Evolutionary conservation across 2,888 invertebrate genomes (phyloP).

Genomic region (Melanostoma mellinum): DNA sequence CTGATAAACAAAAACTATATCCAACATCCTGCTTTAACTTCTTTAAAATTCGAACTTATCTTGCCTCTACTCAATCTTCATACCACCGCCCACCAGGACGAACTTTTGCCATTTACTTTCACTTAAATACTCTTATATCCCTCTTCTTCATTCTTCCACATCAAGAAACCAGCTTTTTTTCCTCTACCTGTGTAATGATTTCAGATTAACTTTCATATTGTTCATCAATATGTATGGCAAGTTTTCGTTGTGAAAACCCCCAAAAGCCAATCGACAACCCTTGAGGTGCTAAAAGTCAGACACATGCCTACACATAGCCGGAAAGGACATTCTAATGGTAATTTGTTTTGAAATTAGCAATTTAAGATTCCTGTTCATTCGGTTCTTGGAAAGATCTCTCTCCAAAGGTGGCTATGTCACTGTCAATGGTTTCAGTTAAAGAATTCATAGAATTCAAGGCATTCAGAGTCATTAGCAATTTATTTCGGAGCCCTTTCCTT

Average conservation of each 20-base stretch:
- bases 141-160: conserved; percentile 1
- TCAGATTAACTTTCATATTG: conserved; percentile 34
- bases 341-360: conserved; percentile 66
- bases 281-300: conserved; percentile 48
- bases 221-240: conserved; percentile 58
- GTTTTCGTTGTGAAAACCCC: conserved; percentile 11
- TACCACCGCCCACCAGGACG: too few species aligned
- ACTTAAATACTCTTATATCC: neutral
- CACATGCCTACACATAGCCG: conserved; percentile 3
- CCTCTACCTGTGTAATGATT: conserved; percentile 14
- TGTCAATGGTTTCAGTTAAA: conserved; percentile 37
- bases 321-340: conserved; percentile 53
- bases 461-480: conserved; percentile 65
- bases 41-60: too few species aligned
- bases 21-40: too few species aligned
- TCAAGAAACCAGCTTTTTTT: neutral
- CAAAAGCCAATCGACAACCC: conserved; percentile 9
- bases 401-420: conserved; percentile 27
- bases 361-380: conserved; percentile 58
- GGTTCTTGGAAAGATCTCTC: neutral
- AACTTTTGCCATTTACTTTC: too few species aligned
- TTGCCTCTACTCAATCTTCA: too few species aligned
- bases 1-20: too few species aligned
- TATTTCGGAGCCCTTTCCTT: conserved; percentile 32
- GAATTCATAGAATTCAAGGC: conserved; percentile 60